Conservation (phyloP, 2,888 invertebrate species). For the Cheilosia grossa region DNA sequence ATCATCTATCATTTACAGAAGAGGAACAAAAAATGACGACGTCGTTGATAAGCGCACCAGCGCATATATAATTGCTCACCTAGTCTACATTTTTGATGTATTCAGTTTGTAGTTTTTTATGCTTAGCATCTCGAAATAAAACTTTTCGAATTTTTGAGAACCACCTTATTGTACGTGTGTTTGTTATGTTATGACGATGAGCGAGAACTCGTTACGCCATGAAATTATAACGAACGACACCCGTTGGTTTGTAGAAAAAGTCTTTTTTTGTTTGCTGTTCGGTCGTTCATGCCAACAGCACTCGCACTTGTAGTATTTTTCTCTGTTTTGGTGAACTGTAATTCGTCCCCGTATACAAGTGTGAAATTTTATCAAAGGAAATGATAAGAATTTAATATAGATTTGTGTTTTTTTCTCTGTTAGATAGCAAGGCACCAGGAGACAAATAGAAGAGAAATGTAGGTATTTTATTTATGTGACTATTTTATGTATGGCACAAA, state of each 20-base stretch:
- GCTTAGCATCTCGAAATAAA: background rate
- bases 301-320: too few relatives aligned
- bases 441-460: background rate
- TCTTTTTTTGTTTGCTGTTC: background rate
- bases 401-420: background rate
- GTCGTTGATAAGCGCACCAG: conserved; percentile 15
- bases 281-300: background rate
- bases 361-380: background rate
- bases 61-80: background rate
- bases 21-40: background rate
- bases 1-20: conserved; percentile 19
- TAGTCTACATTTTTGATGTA: background rate
- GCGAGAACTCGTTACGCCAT: conserved; percentile 11
- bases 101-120: background rate
- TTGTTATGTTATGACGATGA: conserved; percentile 15
- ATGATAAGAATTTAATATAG: background rate
- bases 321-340: too few relatives aligned
- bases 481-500: background rate
- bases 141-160: background rate
- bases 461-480: background rate
- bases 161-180: background rate
- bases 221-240: conserved; percentile 21
- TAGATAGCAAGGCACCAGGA: background rate
- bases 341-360: background rate
- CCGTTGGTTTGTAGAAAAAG: background rate